These are phyloP conservation scores for Macrotrachela quadricornifera DNA, from an alignment of 1,140 invertebrate genomes.

Conservation along the genomic window DNA sequence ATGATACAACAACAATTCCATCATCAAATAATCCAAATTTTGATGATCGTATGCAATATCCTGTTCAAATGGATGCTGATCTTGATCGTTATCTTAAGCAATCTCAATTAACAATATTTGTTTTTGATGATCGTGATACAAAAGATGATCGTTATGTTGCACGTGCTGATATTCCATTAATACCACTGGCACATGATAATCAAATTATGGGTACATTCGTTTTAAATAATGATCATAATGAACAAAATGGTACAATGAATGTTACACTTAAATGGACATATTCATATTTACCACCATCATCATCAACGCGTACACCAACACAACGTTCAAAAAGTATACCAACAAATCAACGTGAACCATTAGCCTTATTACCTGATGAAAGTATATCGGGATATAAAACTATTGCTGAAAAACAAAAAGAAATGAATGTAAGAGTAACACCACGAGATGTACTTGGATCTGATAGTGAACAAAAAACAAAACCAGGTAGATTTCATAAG, in stretches of 20 bases:
- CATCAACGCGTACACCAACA: constrained; percentile 10
- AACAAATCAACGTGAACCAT: no score
- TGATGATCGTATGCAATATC: constrained; percentile 27
- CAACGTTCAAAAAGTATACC: constrained; percentile 4
- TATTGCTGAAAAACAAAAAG: not conserved
- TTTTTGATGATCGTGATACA: constrained; percentile 33
- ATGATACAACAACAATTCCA: constrained; percentile 27
- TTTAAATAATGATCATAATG: constrained; percentile 10
- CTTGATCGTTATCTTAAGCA: constrained; percentile 26
- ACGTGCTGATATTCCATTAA: constrained; percentile 23
- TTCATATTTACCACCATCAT: constrained; percentile 20
- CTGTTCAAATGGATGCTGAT: constrained; percentile 26
- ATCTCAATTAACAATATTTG: constrained; percentile 21
- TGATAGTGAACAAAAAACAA: not conserved
- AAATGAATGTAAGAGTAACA: not conserved
- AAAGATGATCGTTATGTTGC: constrained; percentile 26
- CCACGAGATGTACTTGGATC: not conserved
- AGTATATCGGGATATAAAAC: no score
- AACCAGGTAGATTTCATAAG: not conserved
- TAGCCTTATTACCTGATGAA: no score
- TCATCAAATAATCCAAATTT: constrained; percentile 30
- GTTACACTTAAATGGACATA: constrained; percentile 28
- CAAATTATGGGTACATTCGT: constrained; percentile 28
- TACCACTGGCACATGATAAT: constrained; percentile 27
- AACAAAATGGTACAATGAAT: constrained; percentile 23